phyloP scores from a whole-genome alignment of 2,113 vertebrate species.

The Dendropsophus ebraccatus region DNA sequence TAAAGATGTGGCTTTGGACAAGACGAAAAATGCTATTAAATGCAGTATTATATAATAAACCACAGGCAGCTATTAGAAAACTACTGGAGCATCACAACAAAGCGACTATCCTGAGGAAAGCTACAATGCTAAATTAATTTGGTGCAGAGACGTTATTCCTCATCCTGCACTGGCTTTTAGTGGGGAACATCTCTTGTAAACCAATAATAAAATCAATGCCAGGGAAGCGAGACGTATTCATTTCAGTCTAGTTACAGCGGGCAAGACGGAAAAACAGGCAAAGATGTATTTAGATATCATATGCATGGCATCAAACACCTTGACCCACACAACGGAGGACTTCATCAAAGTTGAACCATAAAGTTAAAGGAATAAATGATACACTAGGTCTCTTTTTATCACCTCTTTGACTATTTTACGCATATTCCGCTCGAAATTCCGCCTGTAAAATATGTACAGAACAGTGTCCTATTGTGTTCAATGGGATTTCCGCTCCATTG shows the following conservation, averaged over 20 bases:
- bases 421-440: too few relatives aligned
- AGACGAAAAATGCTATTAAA: background rate
- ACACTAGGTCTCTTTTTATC: too few relatives aligned
- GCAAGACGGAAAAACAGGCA: background rate
- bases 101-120: conserved; percentile 44
- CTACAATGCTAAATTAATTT: conserved; percentile 60
- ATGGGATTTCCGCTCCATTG: too few relatives aligned
- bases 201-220: conserved; percentile 50
- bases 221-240: conserved; percentile 37
- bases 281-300: background rate
- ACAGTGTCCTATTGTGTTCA: too few relatives aligned
- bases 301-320: background rate
- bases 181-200: conserved; percentile 46
- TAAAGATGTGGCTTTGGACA: background rate
- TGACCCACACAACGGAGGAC: too few relatives aligned
- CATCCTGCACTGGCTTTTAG: background rate
- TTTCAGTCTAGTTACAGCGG: conserved; percentile 44
- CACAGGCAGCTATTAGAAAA: conserved; percentile 61
- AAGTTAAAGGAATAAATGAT: too few relatives aligned
- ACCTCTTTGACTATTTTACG: too few relatives aligned
- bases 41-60: conserved; percentile 59
- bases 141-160: conserved; percentile 49
- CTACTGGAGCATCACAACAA: conserved; percentile 59
- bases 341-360: too few relatives aligned
- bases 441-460: too few relatives aligned